Evolutionary conservation across 2,888 invertebrate species (phyloP).

Genomic region (Spodoptera littoralis): DNA sequence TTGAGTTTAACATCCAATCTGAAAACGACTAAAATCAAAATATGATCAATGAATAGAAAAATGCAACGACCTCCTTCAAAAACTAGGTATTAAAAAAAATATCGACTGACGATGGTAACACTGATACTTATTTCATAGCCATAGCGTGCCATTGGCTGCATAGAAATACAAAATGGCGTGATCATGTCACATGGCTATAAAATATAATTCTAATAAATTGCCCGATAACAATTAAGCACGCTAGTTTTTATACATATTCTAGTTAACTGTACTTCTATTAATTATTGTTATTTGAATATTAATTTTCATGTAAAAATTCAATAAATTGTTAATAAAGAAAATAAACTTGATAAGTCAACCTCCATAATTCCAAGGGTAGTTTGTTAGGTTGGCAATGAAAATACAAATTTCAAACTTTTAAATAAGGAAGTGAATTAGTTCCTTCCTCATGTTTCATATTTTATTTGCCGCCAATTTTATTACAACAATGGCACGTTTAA

Average conservation of each 20-base stretch:
- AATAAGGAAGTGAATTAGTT: slow-evolving; percentile 3
- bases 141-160: slow-evolving; percentile 17
- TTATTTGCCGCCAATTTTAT: slow-evolving; percentile 25
- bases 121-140: slow-evolving; percentile 11
- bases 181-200: slow-evolving; percentile 37
- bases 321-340: not conserved
- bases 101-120: slow-evolving; percentile 3
- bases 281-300: slow-evolving; percentile 8
- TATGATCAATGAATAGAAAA: not conserved
- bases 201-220: slow-evolving; percentile 41
- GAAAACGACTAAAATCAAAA: no score
- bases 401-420: slow-evolving; percentile 8
- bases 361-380: slow-evolving; percentile 6
- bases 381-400: slow-evolving; percentile 14
- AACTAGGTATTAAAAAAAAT: not conserved
- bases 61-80: not conserved
- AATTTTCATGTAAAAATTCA: not conserved
- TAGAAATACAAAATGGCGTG: slow-evolving; percentile 43
- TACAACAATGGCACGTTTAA: slow-evolving; percentile 11
- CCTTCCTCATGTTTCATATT: not conserved
- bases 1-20: no score
- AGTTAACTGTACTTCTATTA: slow-evolving; percentile 37
- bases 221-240: slow-evolving; percentile 30
- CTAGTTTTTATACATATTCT: slow-evolving; percentile 31
- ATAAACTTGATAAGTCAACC: not conserved